Base-by-base conservation (phyloP, 2,113 vertebrate species). In the Rhombomys opimus region DNA sequence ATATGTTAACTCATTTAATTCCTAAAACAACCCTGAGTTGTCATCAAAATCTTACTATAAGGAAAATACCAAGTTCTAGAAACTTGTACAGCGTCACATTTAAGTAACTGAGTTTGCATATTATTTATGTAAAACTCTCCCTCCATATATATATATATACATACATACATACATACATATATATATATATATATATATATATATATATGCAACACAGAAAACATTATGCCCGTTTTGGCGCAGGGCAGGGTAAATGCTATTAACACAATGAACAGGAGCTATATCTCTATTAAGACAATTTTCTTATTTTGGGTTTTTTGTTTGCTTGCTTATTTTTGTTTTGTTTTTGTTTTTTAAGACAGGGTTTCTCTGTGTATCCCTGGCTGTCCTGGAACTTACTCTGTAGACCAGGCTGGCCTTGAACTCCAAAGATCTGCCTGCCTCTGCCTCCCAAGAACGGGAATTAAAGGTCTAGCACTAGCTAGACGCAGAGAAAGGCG, bases 221-320 rank as follows among this genome's bases (percentile, higher is more conserved):
- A 57, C 57, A 61, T 30, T 46, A 13, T 81, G 50, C 30, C 23
- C 25, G 18, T 46, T 27, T 65, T 30, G 65, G 27, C 8, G 38
- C 57, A 46, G 61, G n/a, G 41, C 25, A 65, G 57, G n/a, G n/a
- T 25, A 65, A 61, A 27, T 30, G 59, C 59, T 46, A 65, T 14
- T 18, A 38, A 61, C 9, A 4, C 38, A 65, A 73, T 30, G 23
- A 96, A 94, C n/a, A 72, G 20, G n/a, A 76, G 38, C 27, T 50
- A 84, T 65, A 96, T 72, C 67, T 92, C 87, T 84, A 23, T 87
- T 59, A 52, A 82, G 12, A 89, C 22, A 80, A 88, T 90, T 90
- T 76, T 90, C 52, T 95, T 59, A 95, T 41, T 23, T 35, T 15
- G 17, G 46, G 46, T 46, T 46, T 46, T 46, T 46, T 46, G 46